phyloP scores from a whole-genome alignment of 2,113 vertebrate species.

The Anhinga rufa region DNA sequence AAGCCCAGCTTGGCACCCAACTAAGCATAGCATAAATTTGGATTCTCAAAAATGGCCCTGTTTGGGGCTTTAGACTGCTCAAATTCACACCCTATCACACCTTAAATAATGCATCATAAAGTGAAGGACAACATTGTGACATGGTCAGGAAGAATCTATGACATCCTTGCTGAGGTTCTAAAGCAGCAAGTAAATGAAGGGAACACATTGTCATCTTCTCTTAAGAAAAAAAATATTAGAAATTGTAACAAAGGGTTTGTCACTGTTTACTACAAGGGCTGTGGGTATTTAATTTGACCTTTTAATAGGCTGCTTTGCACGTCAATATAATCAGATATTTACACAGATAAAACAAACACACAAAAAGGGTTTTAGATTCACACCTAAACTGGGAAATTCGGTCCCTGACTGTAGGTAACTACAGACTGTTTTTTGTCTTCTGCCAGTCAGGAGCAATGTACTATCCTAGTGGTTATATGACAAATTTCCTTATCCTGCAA shows the following conservation, averaged over 20 bases:
- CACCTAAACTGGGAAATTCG: not conserved
- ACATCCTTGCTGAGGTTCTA: not conserved
- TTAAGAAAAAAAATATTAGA: not conserved
- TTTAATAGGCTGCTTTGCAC: not conserved
- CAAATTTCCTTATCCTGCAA: conserved; percentile 46
- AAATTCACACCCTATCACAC: not conserved
- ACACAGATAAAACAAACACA: not conserved
- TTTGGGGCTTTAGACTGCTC: not conserved
- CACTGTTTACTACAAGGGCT: not conserved
- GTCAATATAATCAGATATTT: not conserved
- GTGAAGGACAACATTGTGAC: not conserved
- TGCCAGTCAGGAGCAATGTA: conserved; percentile 46
- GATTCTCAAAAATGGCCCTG: not conserved
- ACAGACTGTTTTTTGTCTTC: conserved; percentile 24
- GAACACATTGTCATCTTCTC: not conserved
- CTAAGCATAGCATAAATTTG: not conserved
- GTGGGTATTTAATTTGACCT: not conserved
- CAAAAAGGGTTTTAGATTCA: not conserved
- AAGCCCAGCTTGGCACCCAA: not conserved
- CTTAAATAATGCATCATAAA: not conserved
- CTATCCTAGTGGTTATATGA: conserved; percentile 24
- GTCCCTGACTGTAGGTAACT: not conserved
- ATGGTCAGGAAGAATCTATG: not conserved
- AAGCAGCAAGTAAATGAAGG: not conserved
- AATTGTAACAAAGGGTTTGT: not conserved